Evolutionary conservation across 2,888 invertebrate genomes (phyloP), one percentile per base, ranked within the genome.

Genomic region (Drosophila fulvimacula): DNA sequence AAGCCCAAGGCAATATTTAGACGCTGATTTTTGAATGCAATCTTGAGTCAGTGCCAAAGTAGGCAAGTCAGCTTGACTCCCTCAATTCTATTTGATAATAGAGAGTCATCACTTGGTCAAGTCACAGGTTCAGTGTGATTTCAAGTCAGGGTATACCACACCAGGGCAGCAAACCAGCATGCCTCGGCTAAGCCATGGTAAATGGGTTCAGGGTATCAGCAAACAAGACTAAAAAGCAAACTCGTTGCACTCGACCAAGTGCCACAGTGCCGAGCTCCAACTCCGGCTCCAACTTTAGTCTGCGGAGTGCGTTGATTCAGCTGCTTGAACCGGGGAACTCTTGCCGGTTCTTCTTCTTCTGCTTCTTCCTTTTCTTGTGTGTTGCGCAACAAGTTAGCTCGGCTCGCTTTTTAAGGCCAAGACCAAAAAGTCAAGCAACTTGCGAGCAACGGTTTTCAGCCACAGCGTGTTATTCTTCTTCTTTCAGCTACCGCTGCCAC

Each of bases 351-450:
- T 52, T n/a, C 65, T 57, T 64, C 46, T 57, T 67, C 39, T 52
- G 58, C 44, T 21, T 24, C 44, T 24, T 44, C 44, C 44, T 24
- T 44, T 44, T 24, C 39, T 67, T 65, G 63, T 42, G 69, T 73
- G 76, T 84, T 82, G 82, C 81, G 82, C 82, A 82, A 82, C 82
- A 81, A 76, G 83, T 82, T 82, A 60, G 53, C 69, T 69, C 34
- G 24, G 30, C 32, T 48, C n/a, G 52, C 63, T 68, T 72, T 81
- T 79, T 83, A 82, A 83, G 84, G 84, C 82, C 82, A 82, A 84
- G 85, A 79, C 82, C 85, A 82, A 84, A 76, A 79, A 73, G 81
- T 69, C 81, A 76, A 76, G 57, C 73, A 74, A 79, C 73, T 69
- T 44, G 69, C 72, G 72, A 78, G 55, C 83, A 81, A 81, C 81